A percentile compares a stretch with the other conserved stretches of the same genome.
phyloP scores from a whole-genome alignment of 2,888 invertebrate genomes.

The Exephanes ischioxanthus region DNA sequence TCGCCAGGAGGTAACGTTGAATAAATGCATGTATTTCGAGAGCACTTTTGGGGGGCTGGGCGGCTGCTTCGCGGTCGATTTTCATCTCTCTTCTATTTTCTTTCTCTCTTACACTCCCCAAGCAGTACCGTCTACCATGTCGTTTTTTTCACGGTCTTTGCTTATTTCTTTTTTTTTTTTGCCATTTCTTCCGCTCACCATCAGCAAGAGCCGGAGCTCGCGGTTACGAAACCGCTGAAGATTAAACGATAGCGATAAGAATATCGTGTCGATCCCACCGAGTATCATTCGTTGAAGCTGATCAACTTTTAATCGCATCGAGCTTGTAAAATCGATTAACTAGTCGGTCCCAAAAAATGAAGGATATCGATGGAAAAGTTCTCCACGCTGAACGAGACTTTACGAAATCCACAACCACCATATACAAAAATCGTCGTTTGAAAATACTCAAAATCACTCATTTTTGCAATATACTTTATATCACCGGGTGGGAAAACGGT shows the following conservation, averaged over 20 bases:
- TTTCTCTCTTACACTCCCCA: constrained; percentile 21
- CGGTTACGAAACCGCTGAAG: constrained; percentile 35
- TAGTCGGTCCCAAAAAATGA: background rate
- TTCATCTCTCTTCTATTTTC: constrained; percentile 61
- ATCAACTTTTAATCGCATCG: constrained; percentile 44
- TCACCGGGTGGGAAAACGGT: too few species aligned
- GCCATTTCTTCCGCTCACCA: constrained; percentile 47
- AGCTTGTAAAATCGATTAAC: constrained; percentile 6
- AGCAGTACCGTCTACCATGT: constrained; percentile 37
- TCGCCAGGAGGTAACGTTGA: constrained; percentile 77
- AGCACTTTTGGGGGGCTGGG: constrained; percentile 66
- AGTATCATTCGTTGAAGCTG: constrained; percentile 30
- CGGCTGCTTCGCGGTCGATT: constrained; percentile 61
- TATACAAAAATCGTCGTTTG: too few species aligned
- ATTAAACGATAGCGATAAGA: constrained; percentile 57
- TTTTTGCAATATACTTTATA: too few species aligned
- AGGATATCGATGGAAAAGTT: background rate
- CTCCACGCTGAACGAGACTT: too few species aligned
- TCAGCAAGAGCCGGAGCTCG: constrained; percentile 51
- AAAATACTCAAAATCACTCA: too few species aligned
- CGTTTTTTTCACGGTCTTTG: constrained; percentile 40
- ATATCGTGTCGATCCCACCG: constrained; percentile 9
- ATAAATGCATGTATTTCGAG: constrained; percentile 80
- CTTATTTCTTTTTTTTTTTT: constrained; percentile 38
- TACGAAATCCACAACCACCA: too few species aligned